Evolutionary conservation across 2,888 invertebrate species (phyloP), one percentile per base, ranked within the genome.

Genomic region (Sylvicola cinctus): DNA sequence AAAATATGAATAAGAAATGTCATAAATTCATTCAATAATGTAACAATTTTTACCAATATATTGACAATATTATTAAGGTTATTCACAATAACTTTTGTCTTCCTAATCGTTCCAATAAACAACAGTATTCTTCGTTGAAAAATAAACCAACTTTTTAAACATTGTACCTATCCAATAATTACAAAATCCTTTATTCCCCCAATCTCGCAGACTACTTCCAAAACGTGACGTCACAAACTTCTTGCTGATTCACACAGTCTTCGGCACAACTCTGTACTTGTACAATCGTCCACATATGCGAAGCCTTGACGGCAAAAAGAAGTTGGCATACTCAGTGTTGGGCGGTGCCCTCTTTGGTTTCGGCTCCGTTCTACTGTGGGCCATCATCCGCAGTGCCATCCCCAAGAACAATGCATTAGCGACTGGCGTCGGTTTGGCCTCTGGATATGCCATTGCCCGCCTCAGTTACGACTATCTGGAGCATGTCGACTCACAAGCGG

Each of bases 281-380:
- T 85, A 79, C 58, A 74, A 73, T 33, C 66, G 84, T 40, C 74
- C 76, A 29, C 84, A 87, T 51, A 62, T 88, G 54, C 65, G 67
- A 37, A 60, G 61, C n/a, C 66, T 77, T 7, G 54, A 69, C 8
- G 66, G 65, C 17, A 63, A 66, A 37, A 66, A 66, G 41, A 67
- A 69, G 37, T 64, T 72, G 42, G 61, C 68, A 20, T n/a, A n/a
- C n/a, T n/a, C n/a, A n/a, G 16, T 69, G 40, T 48, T 77, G 38
- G 80, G 81, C 34, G 74, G 84, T 30, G 64, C 80, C 8, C 64
- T 90, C 15, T 80, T 90, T 64, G 84, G 84, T 42, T 71, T 91
- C 49, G 90, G 91, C 11, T 87, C 88, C 0, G 78, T 90, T 31
- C 66, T 91, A 37, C 60, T 79, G 40, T 88, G 88, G 81, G 90